phyloP scores from a whole-genome alignment of 2,888 invertebrate genomes.

The Nomada goodeniana region DNA sequence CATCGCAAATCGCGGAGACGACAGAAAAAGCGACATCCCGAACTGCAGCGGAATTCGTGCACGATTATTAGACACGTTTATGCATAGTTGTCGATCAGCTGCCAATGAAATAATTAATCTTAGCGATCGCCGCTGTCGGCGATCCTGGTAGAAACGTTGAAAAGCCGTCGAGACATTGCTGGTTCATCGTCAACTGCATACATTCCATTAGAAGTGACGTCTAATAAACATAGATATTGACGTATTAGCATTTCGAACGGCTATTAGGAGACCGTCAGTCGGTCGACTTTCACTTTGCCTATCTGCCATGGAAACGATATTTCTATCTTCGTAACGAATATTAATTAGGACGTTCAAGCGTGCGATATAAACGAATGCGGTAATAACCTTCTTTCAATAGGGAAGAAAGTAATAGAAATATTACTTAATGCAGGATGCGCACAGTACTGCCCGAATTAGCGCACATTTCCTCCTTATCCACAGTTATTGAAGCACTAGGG shows the following conservation, averaged over 20 bases:
- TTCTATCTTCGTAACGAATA: not conserved
- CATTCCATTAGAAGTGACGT: slow-evolving; percentile 36
- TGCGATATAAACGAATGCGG: not conserved
- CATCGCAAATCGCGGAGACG: too few relatives aligned
- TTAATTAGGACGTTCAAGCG: not conserved
- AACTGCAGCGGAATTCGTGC: not conserved
- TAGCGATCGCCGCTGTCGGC: slow-evolving; percentile 23
- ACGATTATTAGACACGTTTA: slow-evolving; percentile 15
- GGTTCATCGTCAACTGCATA: slow-evolving; percentile 23
- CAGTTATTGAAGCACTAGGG: too few relatives aligned
- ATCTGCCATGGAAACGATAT: not conserved
- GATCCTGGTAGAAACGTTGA: slow-evolving; percentile 24
- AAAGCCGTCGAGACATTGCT: slow-evolving; percentile 23
- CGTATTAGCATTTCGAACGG: slow-evolving; percentile 21
- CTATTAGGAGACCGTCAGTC: slow-evolving; percentile 16
- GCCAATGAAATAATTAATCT: slow-evolving; percentile 38
- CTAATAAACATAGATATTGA: slow-evolving; percentile 19
- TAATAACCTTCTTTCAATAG: too few relatives aligned
- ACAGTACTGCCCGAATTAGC: too few relatives aligned
- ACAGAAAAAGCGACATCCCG: not conserved
- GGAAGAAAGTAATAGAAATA: too few relatives aligned
- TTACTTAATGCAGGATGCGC: too few relatives aligned
- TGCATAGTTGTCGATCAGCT: slow-evolving; percentile 12
- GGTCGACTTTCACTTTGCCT: slow-evolving; percentile 7
- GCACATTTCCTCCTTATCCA: too few relatives aligned